phyloP scores from a whole-genome alignment of 2,113 vertebrate genomes.

The Notarius lentiginosus region DNA sequence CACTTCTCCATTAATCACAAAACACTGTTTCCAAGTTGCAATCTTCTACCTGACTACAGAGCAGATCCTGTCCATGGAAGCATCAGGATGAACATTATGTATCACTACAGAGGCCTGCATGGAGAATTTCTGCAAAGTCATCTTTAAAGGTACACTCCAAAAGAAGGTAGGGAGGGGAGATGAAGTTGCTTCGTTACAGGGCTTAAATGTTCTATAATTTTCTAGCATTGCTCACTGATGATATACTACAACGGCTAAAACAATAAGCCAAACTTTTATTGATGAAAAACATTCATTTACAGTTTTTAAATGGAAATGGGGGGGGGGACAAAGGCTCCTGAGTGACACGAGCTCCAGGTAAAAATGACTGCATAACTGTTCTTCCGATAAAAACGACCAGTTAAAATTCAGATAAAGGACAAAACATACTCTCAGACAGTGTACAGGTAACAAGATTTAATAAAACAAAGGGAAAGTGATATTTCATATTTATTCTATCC shows the following conservation, averaged over 20 bases:
- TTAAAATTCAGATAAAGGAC: no score
- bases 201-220: not conserved
- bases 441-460: not conserved
- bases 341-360: not conserved
- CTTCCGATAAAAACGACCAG: not conserved
- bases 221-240: not conserved
- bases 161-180: not conserved
- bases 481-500: no score
- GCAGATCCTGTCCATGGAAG: not conserved
- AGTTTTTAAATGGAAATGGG: not conserved
- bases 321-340: no score
- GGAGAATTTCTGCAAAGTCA: constrained; percentile 10
- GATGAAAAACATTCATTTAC: not conserved
- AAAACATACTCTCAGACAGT: not conserved
- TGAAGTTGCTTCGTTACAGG: not conserved
- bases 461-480: not conserved
- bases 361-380: not conserved
- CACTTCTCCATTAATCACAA: constrained; percentile 12
- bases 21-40: not conserved
- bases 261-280: not conserved
- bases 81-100: constrained; percentile 29
- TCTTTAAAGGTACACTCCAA: constrained; percentile 25
- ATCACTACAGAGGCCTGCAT: constrained; percentile 5
- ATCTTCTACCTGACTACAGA: constrained; percentile 10
- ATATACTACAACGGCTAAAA: not conserved